A percentile compares a stretch with the other conserved stretches of the same genome.
phyloP scores from a whole-genome alignment of 2,113 vertebrate genomes.

The Numida meleagris region DNA sequence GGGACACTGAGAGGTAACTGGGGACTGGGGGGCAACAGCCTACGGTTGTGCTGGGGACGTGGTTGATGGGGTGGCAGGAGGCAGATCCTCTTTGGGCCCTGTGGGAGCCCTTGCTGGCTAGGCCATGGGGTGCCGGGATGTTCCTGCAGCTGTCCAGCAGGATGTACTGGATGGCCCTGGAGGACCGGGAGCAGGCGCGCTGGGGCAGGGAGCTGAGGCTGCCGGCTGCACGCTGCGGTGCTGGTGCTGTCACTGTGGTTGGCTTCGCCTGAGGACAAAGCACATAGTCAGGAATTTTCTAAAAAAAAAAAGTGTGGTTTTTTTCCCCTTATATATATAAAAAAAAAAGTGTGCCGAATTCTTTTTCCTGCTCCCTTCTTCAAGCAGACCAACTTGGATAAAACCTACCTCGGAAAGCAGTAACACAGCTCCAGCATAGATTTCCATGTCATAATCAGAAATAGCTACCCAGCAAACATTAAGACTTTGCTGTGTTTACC shows the following conservation, averaged over 20 bases:
- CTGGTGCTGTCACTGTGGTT: not conserved
- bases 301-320: too few relatives aligned
- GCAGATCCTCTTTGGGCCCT: not conserved
- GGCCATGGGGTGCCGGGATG: not conserved
- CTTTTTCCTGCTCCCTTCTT: not conserved
- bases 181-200: not conserved
- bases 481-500: not conserved
- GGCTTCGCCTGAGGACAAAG: not conserved
- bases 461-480: not conserved
- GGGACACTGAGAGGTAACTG: not conserved
- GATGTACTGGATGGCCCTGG: constrained; percentile 41
- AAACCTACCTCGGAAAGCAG: not conserved
- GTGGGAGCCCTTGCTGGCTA: fast-evolving
- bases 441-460: not conserved
- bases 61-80: not conserved
- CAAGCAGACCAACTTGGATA: not conserved
- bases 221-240: not conserved
- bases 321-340: fast-evolving
- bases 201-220: not conserved
- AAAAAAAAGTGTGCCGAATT: not conserved
- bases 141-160: constrained; percentile 55
- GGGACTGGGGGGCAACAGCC: fast-evolving
- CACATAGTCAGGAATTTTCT: fast-evolving
- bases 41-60: not conserved
- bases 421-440: not conserved